These are phyloP conservation scores for Falco berigora DNA, from an alignment of 2,797 vertebrate species.

Conservation along the genomic window DNA sequence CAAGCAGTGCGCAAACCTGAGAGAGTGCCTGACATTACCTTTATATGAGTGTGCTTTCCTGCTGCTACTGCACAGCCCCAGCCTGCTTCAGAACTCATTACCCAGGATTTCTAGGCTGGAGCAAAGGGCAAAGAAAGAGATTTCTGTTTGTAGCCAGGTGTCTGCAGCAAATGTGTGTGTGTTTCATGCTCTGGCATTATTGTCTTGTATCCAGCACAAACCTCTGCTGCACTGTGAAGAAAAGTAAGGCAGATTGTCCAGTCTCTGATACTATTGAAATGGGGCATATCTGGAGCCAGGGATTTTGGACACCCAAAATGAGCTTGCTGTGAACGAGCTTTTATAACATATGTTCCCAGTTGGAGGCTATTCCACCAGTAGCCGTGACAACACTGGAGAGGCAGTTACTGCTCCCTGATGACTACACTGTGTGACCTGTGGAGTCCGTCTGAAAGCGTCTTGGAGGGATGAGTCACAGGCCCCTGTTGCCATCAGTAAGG, in stretches of 20 bases:
- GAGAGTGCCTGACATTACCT: neutral
- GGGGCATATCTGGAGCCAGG: neutral
- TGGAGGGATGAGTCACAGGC: neutral
- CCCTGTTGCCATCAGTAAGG: neutral
- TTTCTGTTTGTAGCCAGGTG: neutral
- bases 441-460: neutral
- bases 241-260: neutral
- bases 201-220: neutral
- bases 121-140: neutral
- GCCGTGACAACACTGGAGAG: neutral
- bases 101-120: neutral
- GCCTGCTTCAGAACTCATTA: neutral
- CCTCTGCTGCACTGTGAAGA: neutral
- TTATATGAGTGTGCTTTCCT: neutral
- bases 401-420: neutral
- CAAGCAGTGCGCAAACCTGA: neutral
- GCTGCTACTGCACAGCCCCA: neutral
- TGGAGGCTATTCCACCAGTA: neutral
- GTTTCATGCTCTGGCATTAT: rapidly evolving
- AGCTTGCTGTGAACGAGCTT: neutral
- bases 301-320: neutral
- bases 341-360: neutral
- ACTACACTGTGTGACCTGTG: neutral
- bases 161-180: neutral
- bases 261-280: neutral